These are phyloP conservation scores for Nymphalis io DNA, from an alignment of 1,140 invertebrate genomes.

Conservation along the genomic window DNA sequence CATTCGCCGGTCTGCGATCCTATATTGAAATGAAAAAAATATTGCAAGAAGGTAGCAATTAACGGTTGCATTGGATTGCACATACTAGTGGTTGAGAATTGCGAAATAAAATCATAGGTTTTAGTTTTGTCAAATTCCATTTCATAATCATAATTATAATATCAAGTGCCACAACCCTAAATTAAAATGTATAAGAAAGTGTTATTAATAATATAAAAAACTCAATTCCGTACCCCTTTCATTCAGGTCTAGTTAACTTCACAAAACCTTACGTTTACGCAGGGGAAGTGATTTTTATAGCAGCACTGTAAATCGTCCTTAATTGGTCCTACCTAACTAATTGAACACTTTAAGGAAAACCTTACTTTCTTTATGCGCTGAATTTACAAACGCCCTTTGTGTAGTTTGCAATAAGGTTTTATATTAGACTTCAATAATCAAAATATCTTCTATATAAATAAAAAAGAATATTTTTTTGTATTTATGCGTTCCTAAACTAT, in stretches of 20 bases:
- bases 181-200: constrained; percentile 11
- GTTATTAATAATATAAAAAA: constrained; percentile 30
- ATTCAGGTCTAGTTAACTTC: constrained; percentile 33
- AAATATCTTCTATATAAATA: too few relatives aligned
- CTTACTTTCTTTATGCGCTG: neutral
- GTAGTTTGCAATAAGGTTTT: too few relatives aligned
- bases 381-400: neutral
- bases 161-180: constrained; percentile 15
- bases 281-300: constrained; percentile 33
- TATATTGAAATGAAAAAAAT: too few relatives aligned
- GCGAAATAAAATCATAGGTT: too few relatives aligned
- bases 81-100: too few relatives aligned
- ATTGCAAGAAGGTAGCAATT: too few relatives aligned
- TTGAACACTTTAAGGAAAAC: constrained; percentile 30
- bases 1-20: too few relatives aligned
- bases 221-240: constrained; percentile 27
- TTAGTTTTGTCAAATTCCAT: too few relatives aligned
- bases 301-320: constrained; percentile 31
- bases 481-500: too few relatives aligned
- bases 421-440: too few relatives aligned
- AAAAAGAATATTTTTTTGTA: too few relatives aligned
- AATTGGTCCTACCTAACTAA: constrained; percentile 36
- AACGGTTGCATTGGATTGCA: too few relatives aligned
- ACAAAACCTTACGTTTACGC: constrained; percentile 32
- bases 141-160: neutral